Conservation (phyloP, 1,140 invertebrate genomes). For the Meloidogyne chitwoodi region DNA sequence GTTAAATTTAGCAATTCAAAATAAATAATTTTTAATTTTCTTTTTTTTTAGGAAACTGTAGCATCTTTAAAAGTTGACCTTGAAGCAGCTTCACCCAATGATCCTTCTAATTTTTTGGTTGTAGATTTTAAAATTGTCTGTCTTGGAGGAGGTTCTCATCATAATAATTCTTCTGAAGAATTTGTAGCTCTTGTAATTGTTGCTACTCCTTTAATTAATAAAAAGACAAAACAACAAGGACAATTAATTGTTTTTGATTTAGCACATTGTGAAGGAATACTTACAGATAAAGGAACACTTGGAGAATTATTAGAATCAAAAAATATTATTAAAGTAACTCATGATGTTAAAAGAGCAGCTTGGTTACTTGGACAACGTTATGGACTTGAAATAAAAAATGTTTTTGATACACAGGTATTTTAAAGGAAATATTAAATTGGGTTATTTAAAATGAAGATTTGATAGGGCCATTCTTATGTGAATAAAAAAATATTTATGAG, state of each 20-base stretch:
- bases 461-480: too few species aligned
- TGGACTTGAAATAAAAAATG: constrained; percentile 76
- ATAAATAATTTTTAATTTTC: neutral
- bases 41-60: constrained; percentile 33
- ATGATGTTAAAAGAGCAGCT: constrained; percentile 87
- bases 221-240: neutral
- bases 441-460: too few species aligned
- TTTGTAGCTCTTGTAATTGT: constrained; percentile 41
- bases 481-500: too few species aligned
- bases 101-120: constrained; percentile 37
- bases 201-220: constrained; percentile 56
- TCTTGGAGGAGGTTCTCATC: constrained; percentile 33
- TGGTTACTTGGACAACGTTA: constrained; percentile 82
- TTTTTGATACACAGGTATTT: constrained; percentile 95
- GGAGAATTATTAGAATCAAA: constrained; percentile 76
- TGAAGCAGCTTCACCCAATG: neutral
- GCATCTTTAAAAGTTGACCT: constrained; percentile 31
- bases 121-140: constrained; percentile 56
- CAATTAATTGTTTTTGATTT: constrained; percentile 75
- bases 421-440: too few species aligned
- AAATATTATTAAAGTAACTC: constrained; percentile 79
- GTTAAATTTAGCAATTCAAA: neutral
- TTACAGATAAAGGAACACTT: constrained; percentile 72
- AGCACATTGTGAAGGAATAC: constrained; percentile 75
- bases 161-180: neutral